phyloP scores from a whole-genome alignment of 2,113 vertebrate genomes.

The Nesoenas mayeri region DNA sequence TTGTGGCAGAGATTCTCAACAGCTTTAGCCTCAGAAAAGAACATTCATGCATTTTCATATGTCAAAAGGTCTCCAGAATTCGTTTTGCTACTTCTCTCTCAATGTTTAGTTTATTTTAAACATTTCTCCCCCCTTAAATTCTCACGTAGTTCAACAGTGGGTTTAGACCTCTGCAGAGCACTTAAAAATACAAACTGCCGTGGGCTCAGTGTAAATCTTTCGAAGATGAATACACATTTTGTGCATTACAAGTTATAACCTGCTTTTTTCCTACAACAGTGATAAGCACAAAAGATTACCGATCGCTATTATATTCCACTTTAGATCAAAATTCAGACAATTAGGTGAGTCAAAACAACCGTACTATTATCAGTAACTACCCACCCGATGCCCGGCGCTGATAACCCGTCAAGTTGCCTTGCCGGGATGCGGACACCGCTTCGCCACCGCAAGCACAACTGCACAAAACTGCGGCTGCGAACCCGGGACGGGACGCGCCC shows the following conservation, averaged over 20 bases:
- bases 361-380: neutral
- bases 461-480: neutral
- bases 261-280: rapidly evolving
- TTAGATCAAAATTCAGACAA: neutral
- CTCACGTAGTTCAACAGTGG: neutral
- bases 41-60: conserved; percentile 38
- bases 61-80: conserved; percentile 32
- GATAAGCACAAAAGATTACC: neutral
- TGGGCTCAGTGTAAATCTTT: neutral
- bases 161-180: neutral
- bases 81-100: neutral
- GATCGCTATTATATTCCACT: neutral
- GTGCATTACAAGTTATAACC: neutral
- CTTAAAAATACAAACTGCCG: neutral
- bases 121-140: neutral
- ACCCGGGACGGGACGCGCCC: neutral
- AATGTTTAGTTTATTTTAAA: neutral
- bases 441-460: neutral
- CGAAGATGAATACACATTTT: neutral
- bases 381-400: neutral
- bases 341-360: neutral
- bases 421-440: neutral
- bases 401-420: neutral
- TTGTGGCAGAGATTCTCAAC: conserved; percentile 39
- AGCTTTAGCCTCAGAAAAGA: conserved; percentile 60